Base-by-base conservation (phyloP, 2,888 invertebrate genomes). In the Epistrophe eligans region DNA sequence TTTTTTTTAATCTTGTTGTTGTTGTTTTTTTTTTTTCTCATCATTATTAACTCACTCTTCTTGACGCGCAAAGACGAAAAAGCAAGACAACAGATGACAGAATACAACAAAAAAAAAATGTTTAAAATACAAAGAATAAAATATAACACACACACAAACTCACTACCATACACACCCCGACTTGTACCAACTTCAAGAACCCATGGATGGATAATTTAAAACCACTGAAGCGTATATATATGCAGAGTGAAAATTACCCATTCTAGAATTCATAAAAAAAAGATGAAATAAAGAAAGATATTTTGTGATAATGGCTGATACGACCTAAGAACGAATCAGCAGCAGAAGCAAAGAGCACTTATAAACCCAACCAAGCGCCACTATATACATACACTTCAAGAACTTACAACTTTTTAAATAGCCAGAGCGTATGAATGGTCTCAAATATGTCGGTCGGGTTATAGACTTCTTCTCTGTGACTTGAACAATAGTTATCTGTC, bases 21-120 rank as follows among this genome's bases (percentile, higher is more conserved):
- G 73, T 71, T 77, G 77, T 82, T 67, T 77, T 73, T 71, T 77
- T 73, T 82, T 85, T 48, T 64, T 76, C 76, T 87, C 83, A 62
- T 83, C 83, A 87, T 87, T 83, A 83, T 83, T 83, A 87, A 87
- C 87, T 87, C 83, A 87, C 87, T 87, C 87, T 67, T 79, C 79
- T 83, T 76, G 83, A 83, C 74, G 58, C 60, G 28, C 66, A 66
- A 83, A 87, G 73, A 87, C 76, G 80, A 80, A 84, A 73, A 84
- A 73, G 84, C 80, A 84, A 84, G 81, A 83, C 87, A 87, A 79
- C 83, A 79, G 74, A 87, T 87, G 83, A 87, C 87, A 83, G 87
- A 79, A 77, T 60, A 71, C 43, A 71, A 48, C 11, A 24, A 52
- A 43, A 40, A 19, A 50, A 57, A 38, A 64, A 19, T 2, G 13